phyloP scores from a whole-genome alignment of 2,888 invertebrate species.

The Caenorhabditis parvicauda region DNA sequence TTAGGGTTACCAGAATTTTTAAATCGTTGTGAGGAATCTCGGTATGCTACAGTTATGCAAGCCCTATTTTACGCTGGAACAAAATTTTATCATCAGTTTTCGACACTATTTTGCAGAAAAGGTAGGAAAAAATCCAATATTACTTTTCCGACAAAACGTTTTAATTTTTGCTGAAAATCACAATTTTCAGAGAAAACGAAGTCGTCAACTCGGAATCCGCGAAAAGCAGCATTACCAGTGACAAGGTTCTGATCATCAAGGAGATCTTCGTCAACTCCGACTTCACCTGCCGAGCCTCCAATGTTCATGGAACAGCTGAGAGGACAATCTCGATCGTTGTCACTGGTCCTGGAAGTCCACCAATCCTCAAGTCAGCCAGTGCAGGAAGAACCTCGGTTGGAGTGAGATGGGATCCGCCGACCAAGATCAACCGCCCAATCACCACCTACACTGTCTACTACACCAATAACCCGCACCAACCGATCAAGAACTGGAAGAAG shows the following conservation, averaged over 20 bases:
- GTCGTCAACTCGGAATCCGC: constrained; percentile 18
- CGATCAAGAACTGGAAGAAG: constrained; percentile 57
- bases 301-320: constrained; percentile 46
- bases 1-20: too few relatives aligned
- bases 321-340: constrained; percentile 51
- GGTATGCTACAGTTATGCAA: too few relatives aligned
- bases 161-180: neutral
- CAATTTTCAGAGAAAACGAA: constrained; percentile 33
- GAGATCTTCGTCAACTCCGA: constrained; percentile 55
- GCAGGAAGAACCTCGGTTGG: constrained; percentile 41
- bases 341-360: constrained; percentile 56
- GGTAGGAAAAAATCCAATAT: neutral
- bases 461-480: constrained; percentile 56
- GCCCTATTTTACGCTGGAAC: too few relatives aligned
- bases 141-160: neutral
- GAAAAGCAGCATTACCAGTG: too few relatives aligned
- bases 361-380: constrained; percentile 45
- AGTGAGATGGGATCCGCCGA: constrained; percentile 57
- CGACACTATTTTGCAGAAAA: neutral
- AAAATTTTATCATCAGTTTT: too few relatives aligned
- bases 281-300: constrained; percentile 57
- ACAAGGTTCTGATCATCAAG: constrained; percentile 55
- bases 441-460: constrained; percentile 61
- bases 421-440: constrained; percentile 56
- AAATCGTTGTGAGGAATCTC: neutral